A percentile compares a stretch with the other conserved stretches of the same genome.
These are phyloP conservation scores for Yasuhikotakia modesta DNA, from an alignment of 2,797 vertebrate species.

Conservation along the genomic window DNA sequence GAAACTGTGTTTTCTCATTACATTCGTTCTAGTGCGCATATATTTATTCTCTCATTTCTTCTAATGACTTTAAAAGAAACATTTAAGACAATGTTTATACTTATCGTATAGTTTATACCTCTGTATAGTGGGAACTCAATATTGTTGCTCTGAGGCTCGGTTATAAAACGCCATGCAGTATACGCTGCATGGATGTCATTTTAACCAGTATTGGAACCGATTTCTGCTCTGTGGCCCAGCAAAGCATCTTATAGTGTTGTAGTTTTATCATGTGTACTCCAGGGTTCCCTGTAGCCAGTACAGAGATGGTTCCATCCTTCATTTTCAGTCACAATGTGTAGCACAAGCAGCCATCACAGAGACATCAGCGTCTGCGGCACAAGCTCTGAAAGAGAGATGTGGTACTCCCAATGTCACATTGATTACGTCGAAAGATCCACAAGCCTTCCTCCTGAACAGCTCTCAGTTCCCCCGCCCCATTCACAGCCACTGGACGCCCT, in stretches of 20 bases:
- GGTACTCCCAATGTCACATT: slow-evolving; percentile 18
- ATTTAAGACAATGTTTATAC: too few relatives aligned
- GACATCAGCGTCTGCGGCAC: not conserved
- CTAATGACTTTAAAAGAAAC: too few relatives aligned
- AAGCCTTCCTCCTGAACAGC: not conserved
- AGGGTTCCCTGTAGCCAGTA: not conserved
- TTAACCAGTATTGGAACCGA: not conserved
- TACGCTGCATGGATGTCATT: not conserved
- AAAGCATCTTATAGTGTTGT: not conserved
- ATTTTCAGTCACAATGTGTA: slow-evolving; percentile 14
- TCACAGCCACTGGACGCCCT: not conserved
- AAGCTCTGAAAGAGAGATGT: slow-evolving; percentile 35
- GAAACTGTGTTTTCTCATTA: not conserved
- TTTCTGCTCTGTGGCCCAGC: not conserved
- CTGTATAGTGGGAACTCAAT: not conserved
- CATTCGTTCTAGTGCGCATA: not conserved
- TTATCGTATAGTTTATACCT: too few relatives aligned
- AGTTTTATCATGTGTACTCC: not conserved
- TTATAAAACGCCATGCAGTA: not conserved
- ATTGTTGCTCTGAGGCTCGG: not conserved
- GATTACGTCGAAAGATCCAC: slow-evolving; percentile 40
- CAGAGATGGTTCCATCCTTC: slow-evolving; percentile 2
- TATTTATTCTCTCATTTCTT: not conserved
- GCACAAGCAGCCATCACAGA: slow-evolving; percentile 11
- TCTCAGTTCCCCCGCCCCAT: not conserved